Base-by-base conservation (phyloP, 2,113 vertebrate genomes). In the Pomatorhinus ruficollis region DNA sequence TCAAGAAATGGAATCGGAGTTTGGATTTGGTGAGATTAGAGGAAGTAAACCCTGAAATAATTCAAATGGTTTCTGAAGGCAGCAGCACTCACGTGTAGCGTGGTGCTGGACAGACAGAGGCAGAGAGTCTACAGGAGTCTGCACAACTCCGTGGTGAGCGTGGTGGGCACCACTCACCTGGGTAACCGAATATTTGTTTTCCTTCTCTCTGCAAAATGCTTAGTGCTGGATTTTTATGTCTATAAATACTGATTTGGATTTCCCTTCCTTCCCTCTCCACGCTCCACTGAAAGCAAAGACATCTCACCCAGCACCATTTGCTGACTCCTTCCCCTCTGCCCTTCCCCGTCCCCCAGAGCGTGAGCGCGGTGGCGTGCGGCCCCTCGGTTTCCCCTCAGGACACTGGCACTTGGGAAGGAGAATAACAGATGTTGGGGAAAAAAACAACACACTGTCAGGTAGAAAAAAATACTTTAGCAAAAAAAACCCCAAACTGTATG, bases 231-330 rank as follows among this genome's bases (percentile, higher is more conserved):
- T 64, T 94, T 90, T 90, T 59, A 40, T 39, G 40, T 60, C 90
- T 94, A 77, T 91, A 96, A 94, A 94, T 96, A 91, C 75, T 35
- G 47, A 80, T 75, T 57, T 66, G 72, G 39, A 83, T 96, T 95
- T 95, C 87, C 83, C 89, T 95, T 97, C 92, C 95, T 95, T 89
- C 72, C 85, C 88, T 83, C 83, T 66, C 33, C 49, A 31, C 8
- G 2, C 68, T 44, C 44, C 52, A 27, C 3, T 85, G 90, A n/a
- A 75, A 93, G 87, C 13, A 4, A 47, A 87, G 78, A 59, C 65
- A 22, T 61, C 40, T 40, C 70, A 91, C 74, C 75, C 88, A 87
- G 61, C 1, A 2, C 44, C 7, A 2, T 49, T 42, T 77, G 90
- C 95, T 91, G 95, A 52, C 90, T 82, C 77, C 77, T 85, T 96